These are phyloP conservation scores for Lasioglossum vierecki DNA, from an alignment of 2,888 invertebrate genomes.

Conservation along the genomic window DNA sequence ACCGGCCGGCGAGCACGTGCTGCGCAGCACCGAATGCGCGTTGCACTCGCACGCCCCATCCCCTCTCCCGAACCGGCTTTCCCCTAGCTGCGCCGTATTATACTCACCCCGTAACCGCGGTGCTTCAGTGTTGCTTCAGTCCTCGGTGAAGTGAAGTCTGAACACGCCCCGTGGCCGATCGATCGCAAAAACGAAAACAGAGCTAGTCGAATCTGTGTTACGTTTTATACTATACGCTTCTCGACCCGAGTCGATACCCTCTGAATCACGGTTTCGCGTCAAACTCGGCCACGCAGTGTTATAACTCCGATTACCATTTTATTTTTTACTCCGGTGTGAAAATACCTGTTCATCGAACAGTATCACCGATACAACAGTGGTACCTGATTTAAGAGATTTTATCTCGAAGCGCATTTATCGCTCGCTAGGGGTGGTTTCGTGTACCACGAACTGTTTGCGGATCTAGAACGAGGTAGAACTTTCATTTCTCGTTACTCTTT, in stretches of 20 bases:
- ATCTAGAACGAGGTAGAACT: background rate
- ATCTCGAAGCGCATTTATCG: background rate
- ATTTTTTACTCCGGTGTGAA: background rate
- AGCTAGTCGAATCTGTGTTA: slow-evolving; percentile 6
- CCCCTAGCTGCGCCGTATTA: slow-evolving; percentile 50
- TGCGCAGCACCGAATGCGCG: slow-evolving; percentile 75
- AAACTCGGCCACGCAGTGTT: background rate
- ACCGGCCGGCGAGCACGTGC: slow-evolving; percentile 74
- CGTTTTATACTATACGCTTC: background rate
- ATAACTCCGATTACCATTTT: no score
- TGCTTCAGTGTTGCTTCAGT: slow-evolving; percentile 62
- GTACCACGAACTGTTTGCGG: background rate
- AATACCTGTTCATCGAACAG: background rate
- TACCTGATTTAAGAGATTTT: background rate
- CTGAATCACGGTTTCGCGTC: background rate
- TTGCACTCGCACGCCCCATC: slow-evolving; percentile 13
- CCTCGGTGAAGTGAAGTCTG: slow-evolving; percentile 56
- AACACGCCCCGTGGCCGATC: background rate
- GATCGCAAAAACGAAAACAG: slow-evolving; percentile 7
- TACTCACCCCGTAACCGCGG: slow-evolving; percentile 62
- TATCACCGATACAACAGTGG: background rate
- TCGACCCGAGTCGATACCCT: background rate
- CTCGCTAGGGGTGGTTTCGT: background rate
- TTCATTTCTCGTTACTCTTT: background rate
- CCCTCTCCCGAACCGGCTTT: slow-evolving; percentile 31